These are phyloP conservation scores for Rhyacophila evoluta DNA, from an alignment of 2,888 invertebrate genomes.

Conservation along the genomic window DNA sequence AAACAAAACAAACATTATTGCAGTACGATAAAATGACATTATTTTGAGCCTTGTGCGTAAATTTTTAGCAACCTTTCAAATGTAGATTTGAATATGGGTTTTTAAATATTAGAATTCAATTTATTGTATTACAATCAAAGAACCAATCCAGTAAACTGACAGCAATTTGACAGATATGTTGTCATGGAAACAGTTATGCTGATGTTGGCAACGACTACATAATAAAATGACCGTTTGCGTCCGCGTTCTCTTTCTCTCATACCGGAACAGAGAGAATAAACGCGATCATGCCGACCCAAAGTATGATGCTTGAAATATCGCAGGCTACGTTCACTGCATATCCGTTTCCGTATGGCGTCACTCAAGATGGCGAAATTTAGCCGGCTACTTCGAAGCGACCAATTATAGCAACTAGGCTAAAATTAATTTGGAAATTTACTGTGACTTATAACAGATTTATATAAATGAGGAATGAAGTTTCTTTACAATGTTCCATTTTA, in stretches of 20 bases:
- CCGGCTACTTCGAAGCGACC: constrained; percentile 23
- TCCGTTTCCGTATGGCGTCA: constrained; percentile 47
- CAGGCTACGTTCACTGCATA: constrained; percentile 37
- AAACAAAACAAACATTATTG: no score
- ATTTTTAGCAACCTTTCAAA: no score
- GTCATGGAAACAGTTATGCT: constrained; percentile 42
- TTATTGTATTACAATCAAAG: no score
- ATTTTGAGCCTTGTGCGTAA: no score
- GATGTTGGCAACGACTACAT: constrained; percentile 29
- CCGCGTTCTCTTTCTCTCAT: constrained; percentile 13
- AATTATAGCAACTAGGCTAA: neutral
- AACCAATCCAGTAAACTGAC: neutral
- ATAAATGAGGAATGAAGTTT: no score
- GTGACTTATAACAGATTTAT: no score
- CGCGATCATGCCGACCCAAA: neutral
- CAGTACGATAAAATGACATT: no score
- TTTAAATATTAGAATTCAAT: no score
- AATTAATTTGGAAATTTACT: neutral
- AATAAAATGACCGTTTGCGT: neutral
- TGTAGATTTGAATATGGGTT: no score
- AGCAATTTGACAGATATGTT: constrained; percentile 36
- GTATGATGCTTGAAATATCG: constrained; percentile 19
- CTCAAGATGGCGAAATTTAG: constrained; percentile 44
- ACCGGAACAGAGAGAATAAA: constrained; percentile 10
- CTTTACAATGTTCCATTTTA: no score